Evolutionary conservation across 2,113 vertebrate genomes (phyloP), one percentile per base, ranked within the genome.

Genomic region (Corvus hawaiiensis): DNA sequence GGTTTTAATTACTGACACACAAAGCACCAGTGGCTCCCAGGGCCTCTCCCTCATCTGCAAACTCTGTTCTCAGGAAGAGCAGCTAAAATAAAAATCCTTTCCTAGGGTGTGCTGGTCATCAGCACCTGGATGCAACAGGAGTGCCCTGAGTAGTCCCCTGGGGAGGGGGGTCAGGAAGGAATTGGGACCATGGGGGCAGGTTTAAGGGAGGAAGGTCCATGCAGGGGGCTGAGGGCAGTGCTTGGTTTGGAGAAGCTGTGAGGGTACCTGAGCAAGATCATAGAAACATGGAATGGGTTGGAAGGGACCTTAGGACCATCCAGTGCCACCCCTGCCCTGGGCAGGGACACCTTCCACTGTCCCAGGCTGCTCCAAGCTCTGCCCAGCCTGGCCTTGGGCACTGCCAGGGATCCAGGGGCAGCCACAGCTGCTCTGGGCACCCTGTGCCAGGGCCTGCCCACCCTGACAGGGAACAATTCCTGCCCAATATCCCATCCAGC

Each of bases 181-280:
- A 12, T 0, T 41, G 48, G 35, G 90, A 37, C 14, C 17, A 14
- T 4, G 13, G n/a, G 9, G 1, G 3, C 3, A 19, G n/a, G n/a
- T 67, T 17, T 19, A 7, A 58, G 51, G 28, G 7, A 55, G 32
- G 16, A 23, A 39, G 39, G 33, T 44, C 24, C 17, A 0, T 7
- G 37, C 10, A 58, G 61, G 33, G 14, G 17, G 18, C 55, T 71
- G 85, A 61, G 52, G 27, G 43, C 43, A 27, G n/a, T 4, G 39
- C 11, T 6, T 8, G 33, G 16, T 9, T 16, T 66, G 74, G 63
- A 51, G 23, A 48, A 52, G 82, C 24, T 44, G 21, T 18, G 23
- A 52, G 3, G 14, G n/a, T 22, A 26, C 2, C 0, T 32, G 17
- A 58, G 39, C 16, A 28, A 63, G 52, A 11, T 19, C 69, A 27